Base-by-base conservation (phyloP, 2,888 invertebrate genomes). In the Polyploca ridens region DNA sequence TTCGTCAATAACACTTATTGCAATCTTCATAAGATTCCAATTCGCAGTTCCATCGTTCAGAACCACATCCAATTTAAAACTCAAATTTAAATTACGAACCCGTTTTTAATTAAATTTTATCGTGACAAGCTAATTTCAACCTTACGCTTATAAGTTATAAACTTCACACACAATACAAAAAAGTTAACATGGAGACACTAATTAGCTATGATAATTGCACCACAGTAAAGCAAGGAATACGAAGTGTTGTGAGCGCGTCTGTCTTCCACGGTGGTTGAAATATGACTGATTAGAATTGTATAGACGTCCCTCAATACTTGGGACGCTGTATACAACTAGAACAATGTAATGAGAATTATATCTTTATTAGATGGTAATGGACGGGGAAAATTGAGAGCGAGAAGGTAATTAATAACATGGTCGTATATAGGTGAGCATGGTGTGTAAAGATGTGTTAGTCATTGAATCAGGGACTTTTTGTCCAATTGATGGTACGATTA, bases 281-380 rank as follows among this genome's bases (percentile, higher is more conserved):
- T 13, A 61, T 44, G 27, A 61, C 61, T 61, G 61, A 61, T 61
- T 44, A 44, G 49, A 3, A 4, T 35, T 44, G 46, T 41, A 58
- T 7, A 58, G 58, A 58, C 33, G 58, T 61, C 14, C 41, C 44
- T 11, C 61, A 14, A 41, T 44, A 41, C 61, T 61, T 60, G 46
- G 46, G 54, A 19, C 19, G 19, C 54, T 54, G 54, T 54, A 10
- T 54, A n/a, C n/a, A 46, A n/a, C 54, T 54, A 41, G 10, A 19
- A 54, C 54, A 54, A 54, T 54, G 19, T 7, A n/a, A 19, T 19
- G 54, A n/a, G 6, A 54, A 54, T 54, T 54, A 19, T 10, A 54
- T 54, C 54, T 54, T 19, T 19, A 54, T 54, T 19, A 6, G 16
- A 16, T 16, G 16, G 54, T 19, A 19, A 19, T 54, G 54, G 19